Evolutionary conservation across 1,140 invertebrate species (phyloP).

Genomic region (Philopotamus ludificatus): DNA sequence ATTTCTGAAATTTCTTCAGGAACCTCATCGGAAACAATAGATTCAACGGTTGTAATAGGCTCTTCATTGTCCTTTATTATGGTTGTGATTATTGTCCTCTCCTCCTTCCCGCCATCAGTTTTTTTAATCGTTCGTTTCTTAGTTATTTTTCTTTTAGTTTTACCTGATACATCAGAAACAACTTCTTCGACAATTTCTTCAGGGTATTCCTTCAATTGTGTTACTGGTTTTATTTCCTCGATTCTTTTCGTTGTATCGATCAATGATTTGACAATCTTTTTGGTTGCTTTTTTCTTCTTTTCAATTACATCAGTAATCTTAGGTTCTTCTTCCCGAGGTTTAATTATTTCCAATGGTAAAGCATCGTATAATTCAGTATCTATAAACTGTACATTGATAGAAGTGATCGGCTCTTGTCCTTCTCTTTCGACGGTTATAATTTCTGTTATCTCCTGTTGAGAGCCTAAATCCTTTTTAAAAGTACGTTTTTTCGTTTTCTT

Average conservation of each 20-base stretch:
- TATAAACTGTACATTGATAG: slow-evolving; percentile 50
- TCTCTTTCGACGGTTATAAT: slow-evolving; percentile 49
- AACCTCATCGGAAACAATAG: slow-evolving; percentile 36
- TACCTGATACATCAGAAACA: slow-evolving; percentile 34
- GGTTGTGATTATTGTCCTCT: too few species aligned
- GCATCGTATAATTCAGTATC: slow-evolving; percentile 45
- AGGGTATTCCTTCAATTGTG: slow-evolving; percentile 39
- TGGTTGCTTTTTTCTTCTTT: slow-evolving; percentile 21
- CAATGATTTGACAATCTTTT: slow-evolving; percentile 19
- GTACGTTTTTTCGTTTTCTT: slow-evolving; percentile 43
- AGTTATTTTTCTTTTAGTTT: slow-evolving; percentile 22
- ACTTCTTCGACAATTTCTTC: slow-evolving; percentile 43
- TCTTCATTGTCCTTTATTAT: slow-evolving; percentile 12
- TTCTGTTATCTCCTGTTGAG: slow-evolving; percentile 46
- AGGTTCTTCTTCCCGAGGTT: slow-evolving; percentile 42
- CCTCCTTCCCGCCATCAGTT: too few species aligned
- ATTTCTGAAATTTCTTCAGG: neutral
- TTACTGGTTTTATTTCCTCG: too few species aligned
- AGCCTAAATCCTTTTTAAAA: slow-evolving; percentile 45
- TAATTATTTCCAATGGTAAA: slow-evolving; percentile 3
- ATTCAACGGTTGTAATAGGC: slow-evolving; percentile 34
- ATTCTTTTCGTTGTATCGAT: slow-evolving; percentile 21
- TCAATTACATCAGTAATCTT: slow-evolving; percentile 19
- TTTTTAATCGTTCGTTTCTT: slow-evolving; percentile 29
- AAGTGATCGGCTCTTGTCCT: slow-evolving; percentile 46